These are phyloP conservation scores for Triplophysa bombifrons DNA, from an alignment of 2,797 vertebrate genomes.

Conservation along the genomic window DNA sequence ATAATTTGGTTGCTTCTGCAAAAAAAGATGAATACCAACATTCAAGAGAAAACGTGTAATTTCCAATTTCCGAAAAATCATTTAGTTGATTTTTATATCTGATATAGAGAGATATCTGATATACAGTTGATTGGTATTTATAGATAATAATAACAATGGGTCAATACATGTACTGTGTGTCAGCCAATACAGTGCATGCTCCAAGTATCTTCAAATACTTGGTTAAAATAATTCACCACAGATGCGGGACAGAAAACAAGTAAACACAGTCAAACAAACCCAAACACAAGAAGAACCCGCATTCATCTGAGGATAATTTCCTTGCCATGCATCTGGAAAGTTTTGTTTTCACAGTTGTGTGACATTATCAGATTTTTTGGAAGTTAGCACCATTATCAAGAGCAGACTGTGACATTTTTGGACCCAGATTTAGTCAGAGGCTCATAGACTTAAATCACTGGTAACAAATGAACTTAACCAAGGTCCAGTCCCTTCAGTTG, in stretches of 20 bases:
- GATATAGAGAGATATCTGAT: background rate
- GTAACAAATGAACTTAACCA: conserved; percentile 33
- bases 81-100: background rate
- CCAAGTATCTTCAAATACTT: conserved; percentile 46
- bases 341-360: conserved; percentile 33
- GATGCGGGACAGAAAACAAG: conserved; percentile 54
- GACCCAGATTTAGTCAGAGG: conserved; percentile 13
- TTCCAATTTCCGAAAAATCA: too few species aligned
- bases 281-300: conserved; percentile 6
- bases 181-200: background rate
- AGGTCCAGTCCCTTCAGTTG: conserved; percentile 1
- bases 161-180: background rate
- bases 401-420: conserved; percentile 29
- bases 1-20: background rate
- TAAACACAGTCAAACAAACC: conserved; percentile 49
- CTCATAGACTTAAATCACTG: conserved; percentile 12
- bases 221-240: conserved; percentile 59
- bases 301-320: conserved; percentile 17
- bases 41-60: too few species aligned
- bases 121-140: background rate
- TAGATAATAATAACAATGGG: background rate
- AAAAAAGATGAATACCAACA: too few species aligned
- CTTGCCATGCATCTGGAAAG: conserved; percentile 14
- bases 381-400: conserved; percentile 47
- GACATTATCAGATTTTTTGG: conserved; percentile 48